These are phyloP conservation scores for Chrosomus eos DNA, from an alignment of 2,797 vertebrate genomes.

Conservation along the genomic window DNA sequence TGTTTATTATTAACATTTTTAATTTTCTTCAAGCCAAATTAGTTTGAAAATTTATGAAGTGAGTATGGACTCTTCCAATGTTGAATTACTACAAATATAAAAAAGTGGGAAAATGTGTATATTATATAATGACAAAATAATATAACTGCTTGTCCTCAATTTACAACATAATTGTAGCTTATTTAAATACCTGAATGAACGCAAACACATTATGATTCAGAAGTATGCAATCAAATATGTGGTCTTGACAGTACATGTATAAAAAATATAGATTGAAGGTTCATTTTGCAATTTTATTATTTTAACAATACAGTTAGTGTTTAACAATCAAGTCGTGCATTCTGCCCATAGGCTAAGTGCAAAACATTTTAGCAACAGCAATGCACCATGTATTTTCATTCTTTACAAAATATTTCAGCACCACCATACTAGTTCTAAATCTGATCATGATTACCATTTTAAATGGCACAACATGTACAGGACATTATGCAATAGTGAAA, in stretches of 20 bases:
- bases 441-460: not conserved
- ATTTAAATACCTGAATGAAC: not conserved
- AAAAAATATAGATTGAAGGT: not conserved
- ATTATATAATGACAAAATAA: not conserved
- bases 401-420: conserved; percentile 38
- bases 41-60: too few species aligned
- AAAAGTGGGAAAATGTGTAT: not conserved
- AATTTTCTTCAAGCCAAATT: not conserved
- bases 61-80: too few species aligned
- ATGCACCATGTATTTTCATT: conserved; percentile 1
- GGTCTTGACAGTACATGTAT: not conserved
- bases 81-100: not conserved
- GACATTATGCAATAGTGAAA: not conserved
- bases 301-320: not conserved
- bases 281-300: not conserved
- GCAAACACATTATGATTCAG: not conserved
- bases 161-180: not conserved
- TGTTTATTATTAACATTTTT: not conserved
- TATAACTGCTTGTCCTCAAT: not conserved
- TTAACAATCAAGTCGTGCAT: not conserved
- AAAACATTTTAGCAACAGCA: not conserved
- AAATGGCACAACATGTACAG: not conserved
- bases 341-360: not conserved
- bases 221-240: not conserved
- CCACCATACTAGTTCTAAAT: conserved; percentile 13